Conservation (phyloP, 2,888 invertebrate species). For the Catocala sponsa region DNA sequence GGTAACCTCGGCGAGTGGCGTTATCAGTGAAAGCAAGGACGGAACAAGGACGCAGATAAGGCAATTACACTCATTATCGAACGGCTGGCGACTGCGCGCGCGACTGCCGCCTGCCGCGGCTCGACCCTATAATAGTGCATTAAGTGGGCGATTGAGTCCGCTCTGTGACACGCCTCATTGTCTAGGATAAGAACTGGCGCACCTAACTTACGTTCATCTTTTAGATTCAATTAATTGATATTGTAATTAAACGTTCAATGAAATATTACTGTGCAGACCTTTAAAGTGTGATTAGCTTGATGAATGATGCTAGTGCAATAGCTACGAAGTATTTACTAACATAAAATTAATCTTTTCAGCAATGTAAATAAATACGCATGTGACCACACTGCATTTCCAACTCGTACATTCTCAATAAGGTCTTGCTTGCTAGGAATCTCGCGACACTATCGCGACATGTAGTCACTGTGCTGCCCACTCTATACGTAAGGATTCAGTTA, state of each 20-base stretch:
- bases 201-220: constrained; percentile 50
- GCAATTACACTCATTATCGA: constrained; percentile 79
- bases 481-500: constrained; percentile 47
- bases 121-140: constrained; percentile 59
- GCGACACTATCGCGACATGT: constrained; percentile 73
- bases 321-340: background rate
- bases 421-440: constrained; percentile 63
- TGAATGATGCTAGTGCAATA: background rate
- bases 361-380: constrained; percentile 40
- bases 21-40: constrained; percentile 88
- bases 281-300: background rate
- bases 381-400: constrained; percentile 54
- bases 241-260: constrained; percentile 24
- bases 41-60: constrained; percentile 79
- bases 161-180: constrained; percentile 73
- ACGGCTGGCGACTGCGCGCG: constrained; percentile 61
- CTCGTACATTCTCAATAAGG: constrained; percentile 70
- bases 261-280: constrained; percentile 5
- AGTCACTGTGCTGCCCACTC: constrained; percentile 71
- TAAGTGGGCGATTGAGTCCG: constrained; percentile 67
- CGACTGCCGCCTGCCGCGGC: constrained; percentile 46
- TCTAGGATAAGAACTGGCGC: constrained; percentile 61
- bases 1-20: constrained; percentile 63
- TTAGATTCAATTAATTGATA: constrained; percentile 36
- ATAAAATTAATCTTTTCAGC: constrained; percentile 6